Evolutionary conservation across 2,113 vertebrate species (phyloP).

Genomic region (Microcebus lehilahytsara): DNA sequence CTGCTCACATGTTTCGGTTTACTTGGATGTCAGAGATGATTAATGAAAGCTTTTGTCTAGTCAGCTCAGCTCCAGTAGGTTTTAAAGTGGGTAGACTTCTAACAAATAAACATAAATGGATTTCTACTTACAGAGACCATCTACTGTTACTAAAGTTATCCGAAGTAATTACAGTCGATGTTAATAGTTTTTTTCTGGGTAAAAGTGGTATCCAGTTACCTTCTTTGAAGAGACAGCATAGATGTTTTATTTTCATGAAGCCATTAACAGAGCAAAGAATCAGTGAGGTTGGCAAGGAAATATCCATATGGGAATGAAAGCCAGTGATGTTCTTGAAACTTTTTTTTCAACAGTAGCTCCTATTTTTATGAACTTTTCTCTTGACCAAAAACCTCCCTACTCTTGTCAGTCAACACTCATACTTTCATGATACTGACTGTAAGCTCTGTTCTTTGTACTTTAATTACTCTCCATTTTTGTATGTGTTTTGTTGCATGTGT

Average conservation of each 20-base stretch:
- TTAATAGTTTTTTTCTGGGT: not conserved
- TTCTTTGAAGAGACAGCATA: not conserved
- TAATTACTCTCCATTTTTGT: conserved; percentile 5
- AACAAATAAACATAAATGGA: conserved; percentile 1
- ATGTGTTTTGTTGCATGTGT: not conserved
- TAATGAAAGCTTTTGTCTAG: not conserved
- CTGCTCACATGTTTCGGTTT: conserved; percentile 29
- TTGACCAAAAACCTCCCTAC: not conserved
- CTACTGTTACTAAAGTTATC: conserved; percentile 18
- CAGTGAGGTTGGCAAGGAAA: not conserved
- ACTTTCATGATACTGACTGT: not conserved
- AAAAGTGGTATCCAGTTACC: not conserved
- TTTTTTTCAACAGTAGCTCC: not conserved
- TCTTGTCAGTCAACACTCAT: not conserved
- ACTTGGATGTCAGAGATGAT: not conserved
- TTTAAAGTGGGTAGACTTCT: conserved; percentile 20
- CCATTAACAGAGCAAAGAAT: conserved; percentile 1
- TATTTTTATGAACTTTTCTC: not conserved
- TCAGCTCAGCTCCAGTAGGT: not conserved
- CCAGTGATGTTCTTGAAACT: not conserved
- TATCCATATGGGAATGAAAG: not conserved
- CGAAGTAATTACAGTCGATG: not conserved
- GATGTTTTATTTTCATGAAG: not conserved
- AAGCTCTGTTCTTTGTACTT: not conserved
- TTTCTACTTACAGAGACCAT: not conserved